Evolutionary conservation across 2,113 vertebrate species (phyloP).

Genomic region (Isichthys henryi): DNA sequence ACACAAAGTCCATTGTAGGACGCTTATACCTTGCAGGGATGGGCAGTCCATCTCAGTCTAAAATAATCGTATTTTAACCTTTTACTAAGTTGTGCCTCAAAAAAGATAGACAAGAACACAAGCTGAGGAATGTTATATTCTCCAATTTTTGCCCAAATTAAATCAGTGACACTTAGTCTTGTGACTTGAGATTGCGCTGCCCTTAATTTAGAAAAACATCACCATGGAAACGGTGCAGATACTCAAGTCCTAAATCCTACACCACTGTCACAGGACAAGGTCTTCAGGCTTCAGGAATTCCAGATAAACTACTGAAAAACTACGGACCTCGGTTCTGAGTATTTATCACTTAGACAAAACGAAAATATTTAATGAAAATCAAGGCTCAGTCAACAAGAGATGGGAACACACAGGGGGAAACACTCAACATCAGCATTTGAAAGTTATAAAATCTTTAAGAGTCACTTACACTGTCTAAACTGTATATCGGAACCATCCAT

Average conservation of each 20-base stretch:
- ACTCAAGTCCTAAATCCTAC: not conserved
- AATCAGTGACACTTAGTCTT: slow-evolving; percentile 6
- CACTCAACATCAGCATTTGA: not conserved
- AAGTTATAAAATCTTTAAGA: slow-evolving; percentile 21
- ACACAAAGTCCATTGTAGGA: not conserved
- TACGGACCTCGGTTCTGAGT: not conserved
- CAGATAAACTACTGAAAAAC: not conserved
- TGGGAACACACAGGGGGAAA: not conserved
- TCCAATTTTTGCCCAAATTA: not conserved
- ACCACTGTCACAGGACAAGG: not conserved
- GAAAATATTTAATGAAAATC: not conserved
- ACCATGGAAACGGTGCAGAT: not conserved
- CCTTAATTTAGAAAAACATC: not conserved
- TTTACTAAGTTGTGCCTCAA: not conserved
- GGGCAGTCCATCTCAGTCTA: not conserved
- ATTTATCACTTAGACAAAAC: not conserved
- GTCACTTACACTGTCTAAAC: slow-evolving; percentile 92
- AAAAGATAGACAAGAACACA: not conserved
- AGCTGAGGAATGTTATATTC: not conserved
- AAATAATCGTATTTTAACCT: not conserved
- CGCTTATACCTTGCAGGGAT: not conserved
- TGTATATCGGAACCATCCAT: slow-evolving; percentile 99
- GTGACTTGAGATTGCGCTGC: not conserved
- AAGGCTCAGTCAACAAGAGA: not conserved
- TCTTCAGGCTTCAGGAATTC: not conserved